phyloP scores from a whole-genome alignment of 2,797 vertebrate species.

The Chloroceryle amazona region DNA sequence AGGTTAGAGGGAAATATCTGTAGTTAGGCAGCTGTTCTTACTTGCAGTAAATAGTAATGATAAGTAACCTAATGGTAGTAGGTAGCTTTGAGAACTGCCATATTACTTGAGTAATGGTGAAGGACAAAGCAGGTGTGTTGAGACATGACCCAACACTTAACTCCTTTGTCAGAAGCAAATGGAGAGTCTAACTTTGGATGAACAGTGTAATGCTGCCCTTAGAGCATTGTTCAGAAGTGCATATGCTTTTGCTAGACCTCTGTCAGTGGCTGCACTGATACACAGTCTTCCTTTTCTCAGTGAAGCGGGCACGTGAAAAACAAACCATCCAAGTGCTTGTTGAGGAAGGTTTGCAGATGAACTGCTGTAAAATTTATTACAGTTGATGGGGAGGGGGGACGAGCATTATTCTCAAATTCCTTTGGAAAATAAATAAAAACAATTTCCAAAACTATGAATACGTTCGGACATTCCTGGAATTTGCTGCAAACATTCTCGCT shows the following conservation, averaged over 20 bases:
- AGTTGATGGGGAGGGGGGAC: not conserved
- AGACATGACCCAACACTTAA: not conserved
- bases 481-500: not conserved
- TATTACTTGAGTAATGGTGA: not conserved
- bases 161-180: not conserved
- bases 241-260: not conserved
- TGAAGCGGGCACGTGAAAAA: not conserved
- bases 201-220: not conserved
- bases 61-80: not conserved
- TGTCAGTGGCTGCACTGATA: not conserved
- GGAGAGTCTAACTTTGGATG: not conserved
- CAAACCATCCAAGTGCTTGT: not conserved
- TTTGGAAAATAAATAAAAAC: not conserved
- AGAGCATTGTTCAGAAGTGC: rapidly evolving
- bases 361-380: not conserved
- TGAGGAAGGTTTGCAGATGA: not conserved
- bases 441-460: not conserved
- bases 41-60: not conserved
- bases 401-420: not conserved
- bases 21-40: not conserved
- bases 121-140: not conserved
- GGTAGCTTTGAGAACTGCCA: not conserved
- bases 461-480: not conserved
- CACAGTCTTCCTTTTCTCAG: not conserved
- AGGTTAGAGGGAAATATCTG: not conserved